Evolutionary conservation across 2,113 vertebrate species (phyloP).

Genomic region (Tragelaphus imberbis): DNA sequence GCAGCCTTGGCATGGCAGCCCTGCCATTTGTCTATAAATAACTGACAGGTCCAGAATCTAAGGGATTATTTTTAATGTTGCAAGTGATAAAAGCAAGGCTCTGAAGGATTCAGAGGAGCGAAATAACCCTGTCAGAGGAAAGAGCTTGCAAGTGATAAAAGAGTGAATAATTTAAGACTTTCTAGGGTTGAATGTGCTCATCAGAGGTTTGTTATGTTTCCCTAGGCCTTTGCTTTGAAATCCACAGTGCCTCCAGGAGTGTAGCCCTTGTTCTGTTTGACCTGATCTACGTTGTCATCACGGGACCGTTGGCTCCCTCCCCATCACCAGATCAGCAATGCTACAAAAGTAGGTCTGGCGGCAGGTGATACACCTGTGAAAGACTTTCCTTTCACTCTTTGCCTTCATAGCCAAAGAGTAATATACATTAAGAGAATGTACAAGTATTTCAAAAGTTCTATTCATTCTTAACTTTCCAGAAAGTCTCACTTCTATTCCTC

Average conservation of each 20-base stretch:
- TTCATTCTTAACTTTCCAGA: not conserved
- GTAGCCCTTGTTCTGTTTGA: not conserved
- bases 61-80: slow-evolving; percentile 28
- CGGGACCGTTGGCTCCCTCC: fast-evolving
- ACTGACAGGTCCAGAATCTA: not conserved
- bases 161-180: slow-evolving; percentile 50
- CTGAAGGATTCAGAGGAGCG: slow-evolving; percentile 19
- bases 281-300: not conserved
- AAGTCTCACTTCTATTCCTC: not conserved
- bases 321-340: not conserved
- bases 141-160: not conserved
- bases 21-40: slow-evolving; percentile 41
- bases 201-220: not conserved
- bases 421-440: not conserved
- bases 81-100: slow-evolving; percentile 38
- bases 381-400: not conserved
- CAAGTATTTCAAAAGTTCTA: not conserved
- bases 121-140: slow-evolving; percentile 19
- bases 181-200: not conserved
- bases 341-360: not conserved
- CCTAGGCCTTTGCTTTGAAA: not conserved
- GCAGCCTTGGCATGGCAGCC: not conserved
- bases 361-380: fast-evolving
- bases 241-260: not conserved
- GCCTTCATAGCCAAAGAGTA: not conserved